These are phyloP conservation scores for Folsomia manolachei DNA, from an alignment of 2,888 invertebrate species.

Conservation along the genomic window DNA sequence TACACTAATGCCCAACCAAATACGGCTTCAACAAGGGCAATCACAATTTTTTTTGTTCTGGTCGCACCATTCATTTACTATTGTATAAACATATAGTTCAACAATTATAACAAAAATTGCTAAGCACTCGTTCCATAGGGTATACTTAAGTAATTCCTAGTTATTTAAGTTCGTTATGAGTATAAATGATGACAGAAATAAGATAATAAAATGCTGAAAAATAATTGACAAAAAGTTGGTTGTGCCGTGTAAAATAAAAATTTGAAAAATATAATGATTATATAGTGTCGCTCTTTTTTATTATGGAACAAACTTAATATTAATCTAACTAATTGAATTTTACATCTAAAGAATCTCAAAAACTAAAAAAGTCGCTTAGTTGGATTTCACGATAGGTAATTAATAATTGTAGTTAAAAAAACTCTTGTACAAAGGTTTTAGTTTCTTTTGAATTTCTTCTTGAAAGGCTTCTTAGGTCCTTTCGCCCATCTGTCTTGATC, in stretches of 20 bases:
- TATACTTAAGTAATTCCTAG: not conserved
- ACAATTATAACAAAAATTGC: not conserved
- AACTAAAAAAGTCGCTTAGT: no score
- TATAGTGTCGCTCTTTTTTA: no score
- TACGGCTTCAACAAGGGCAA: not conserved
- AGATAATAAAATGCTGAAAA: not conserved
- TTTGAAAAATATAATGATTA: no score
- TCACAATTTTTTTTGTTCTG: slow-evolving; percentile 15
- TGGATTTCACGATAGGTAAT: no score
- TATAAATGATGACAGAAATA: not conserved
- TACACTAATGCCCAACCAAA: not conserved
- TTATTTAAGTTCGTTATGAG: not conserved
- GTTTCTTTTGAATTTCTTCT: slow-evolving; percentile 3
- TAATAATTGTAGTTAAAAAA: no score
- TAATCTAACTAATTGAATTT: no score
- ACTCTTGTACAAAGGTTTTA: no score
- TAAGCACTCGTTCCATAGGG: not conserved
- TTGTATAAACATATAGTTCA: not conserved
- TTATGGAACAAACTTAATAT: no score
- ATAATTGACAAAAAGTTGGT: not conserved
- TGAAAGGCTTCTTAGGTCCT: slow-evolving; percentile 32
- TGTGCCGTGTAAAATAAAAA: no score
- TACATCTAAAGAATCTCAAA: no score
- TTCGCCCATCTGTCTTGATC: slow-evolving; percentile 65
- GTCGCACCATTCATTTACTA: slow-evolving; percentile 15